phyloP scores from a whole-genome alignment of 2,888 invertebrate species.

The Tuta absoluta region DNA sequence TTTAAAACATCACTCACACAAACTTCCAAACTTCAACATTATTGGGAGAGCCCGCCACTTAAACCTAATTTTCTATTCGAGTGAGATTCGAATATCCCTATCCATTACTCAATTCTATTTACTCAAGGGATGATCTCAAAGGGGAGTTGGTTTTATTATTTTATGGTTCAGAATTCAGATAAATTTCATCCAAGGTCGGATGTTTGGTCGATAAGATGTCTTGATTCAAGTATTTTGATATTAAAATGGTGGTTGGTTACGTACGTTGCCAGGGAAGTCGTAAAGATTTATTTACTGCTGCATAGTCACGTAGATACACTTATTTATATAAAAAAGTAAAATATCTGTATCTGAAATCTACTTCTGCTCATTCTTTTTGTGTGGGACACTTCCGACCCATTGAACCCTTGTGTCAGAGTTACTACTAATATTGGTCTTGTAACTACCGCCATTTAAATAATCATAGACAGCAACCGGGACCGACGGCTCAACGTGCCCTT shows the following conservation, averaged over 20 bases:
- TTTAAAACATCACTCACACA: conserved; percentile 19
- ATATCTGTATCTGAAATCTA: too few species aligned
- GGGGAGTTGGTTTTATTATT: conserved; percentile 30
- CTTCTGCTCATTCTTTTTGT: too few species aligned
- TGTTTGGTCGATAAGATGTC: conserved; percentile 3
- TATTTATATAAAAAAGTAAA: too few species aligned
- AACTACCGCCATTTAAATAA: too few species aligned
- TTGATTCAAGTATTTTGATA: not conserved
- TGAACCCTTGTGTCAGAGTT: too few species aligned
- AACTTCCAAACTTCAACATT: conserved; percentile 19
- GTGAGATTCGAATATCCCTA: conserved; percentile 27
- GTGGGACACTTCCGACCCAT: too few species aligned
- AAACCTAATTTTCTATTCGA: conserved; percentile 33
- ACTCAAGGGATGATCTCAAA: conserved; percentile 27
- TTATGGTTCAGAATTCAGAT: conserved; percentile 27
- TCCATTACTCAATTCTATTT: conserved; percentile 32
- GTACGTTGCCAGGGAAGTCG: conserved; percentile 1
- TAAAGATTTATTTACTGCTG: not conserved
- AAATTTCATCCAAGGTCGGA: conserved; percentile 24
- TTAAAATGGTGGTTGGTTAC: not conserved
- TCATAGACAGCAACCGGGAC: too few species aligned
- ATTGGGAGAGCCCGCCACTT: conserved; percentile 26
- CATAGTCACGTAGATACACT: too few species aligned
- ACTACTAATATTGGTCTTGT: too few species aligned
- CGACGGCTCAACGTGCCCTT: too few species aligned